Conservation (phyloP, 2,797 vertebrate genomes). For the Poeciliopsis presidionis region DNA sequence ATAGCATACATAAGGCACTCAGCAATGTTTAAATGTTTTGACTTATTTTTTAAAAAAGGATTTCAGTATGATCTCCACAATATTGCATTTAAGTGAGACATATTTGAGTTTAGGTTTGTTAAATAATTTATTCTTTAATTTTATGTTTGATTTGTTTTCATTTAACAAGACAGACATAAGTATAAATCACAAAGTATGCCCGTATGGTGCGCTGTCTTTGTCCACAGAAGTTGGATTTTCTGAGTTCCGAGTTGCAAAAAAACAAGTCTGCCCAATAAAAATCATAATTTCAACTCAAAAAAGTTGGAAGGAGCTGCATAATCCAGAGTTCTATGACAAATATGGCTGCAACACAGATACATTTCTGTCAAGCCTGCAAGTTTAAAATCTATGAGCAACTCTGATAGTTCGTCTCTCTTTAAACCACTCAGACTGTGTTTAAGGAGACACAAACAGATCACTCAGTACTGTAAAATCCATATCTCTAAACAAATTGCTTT, state of each 20-base stretch:
- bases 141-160: neutral
- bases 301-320: neutral
- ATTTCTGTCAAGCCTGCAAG: neutral
- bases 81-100: neutral
- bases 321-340: neutral
- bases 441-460: too few species aligned
- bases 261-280: neutral
- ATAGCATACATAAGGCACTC: neutral
- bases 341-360: neutral
- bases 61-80: neutral
- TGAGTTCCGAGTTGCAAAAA: neutral
- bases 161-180: neutral
- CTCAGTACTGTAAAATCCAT: neutral
- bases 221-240: neutral
- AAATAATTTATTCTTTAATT: neutral
- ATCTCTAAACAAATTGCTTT: neutral
- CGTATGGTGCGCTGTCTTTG: neutral
- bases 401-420: neutral
- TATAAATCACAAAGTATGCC: neutral
- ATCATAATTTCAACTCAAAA: neutral
- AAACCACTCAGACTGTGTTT: neutral
- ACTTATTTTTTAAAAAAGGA: neutral
- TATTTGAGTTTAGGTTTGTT: neutral
- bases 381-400: neutral
- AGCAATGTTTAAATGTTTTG: neutral